These are phyloP conservation scores for Agelas oroides DNA, from an alignment of 37 sponge, comb jelly and placozoan genomes.

Conservation along the genomic window DNA sequence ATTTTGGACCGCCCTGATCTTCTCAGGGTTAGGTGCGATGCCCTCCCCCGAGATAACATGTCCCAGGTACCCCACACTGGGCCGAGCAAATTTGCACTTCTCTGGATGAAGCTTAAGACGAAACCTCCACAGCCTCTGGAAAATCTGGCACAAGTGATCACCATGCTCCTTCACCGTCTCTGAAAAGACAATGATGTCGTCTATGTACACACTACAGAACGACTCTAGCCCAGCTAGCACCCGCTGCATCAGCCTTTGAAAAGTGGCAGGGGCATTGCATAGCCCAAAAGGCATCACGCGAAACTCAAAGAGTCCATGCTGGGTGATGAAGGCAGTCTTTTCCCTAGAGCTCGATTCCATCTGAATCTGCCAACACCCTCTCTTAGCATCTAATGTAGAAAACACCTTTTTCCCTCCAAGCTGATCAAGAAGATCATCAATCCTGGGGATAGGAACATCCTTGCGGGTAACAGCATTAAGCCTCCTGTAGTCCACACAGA, in stretches of 20 bases:
- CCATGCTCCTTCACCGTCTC: constrained; percentile 42
- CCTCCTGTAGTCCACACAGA: constrained; percentile 25
- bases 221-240: neutral
- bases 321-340: constrained; percentile 27
- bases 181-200: constrained; percentile 50
- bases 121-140: neutral
- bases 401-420: neutral
- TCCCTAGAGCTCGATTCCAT: constrained; percentile 1
- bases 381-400: constrained; percentile 21
- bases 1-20: no score
- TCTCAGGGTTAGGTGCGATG: neutral
- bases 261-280: neutral
- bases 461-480: constrained; percentile 24
- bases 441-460: constrained; percentile 10
- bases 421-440: neutral
- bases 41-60: constrained; percentile 17
- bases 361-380: constrained; percentile 40
- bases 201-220: constrained; percentile 43
- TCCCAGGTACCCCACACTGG: constrained; percentile 29
- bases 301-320: no score
- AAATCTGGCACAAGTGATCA: constrained; percentile 28
- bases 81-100: constrained; percentile 23
- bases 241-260: no score
- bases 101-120: constrained; percentile 34
- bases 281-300: constrained; percentile 25